These are phyloP conservation scores for Eudorcas thomsonii DNA, from an alignment of 2,113 vertebrate genomes.

Conservation along the genomic window DNA sequence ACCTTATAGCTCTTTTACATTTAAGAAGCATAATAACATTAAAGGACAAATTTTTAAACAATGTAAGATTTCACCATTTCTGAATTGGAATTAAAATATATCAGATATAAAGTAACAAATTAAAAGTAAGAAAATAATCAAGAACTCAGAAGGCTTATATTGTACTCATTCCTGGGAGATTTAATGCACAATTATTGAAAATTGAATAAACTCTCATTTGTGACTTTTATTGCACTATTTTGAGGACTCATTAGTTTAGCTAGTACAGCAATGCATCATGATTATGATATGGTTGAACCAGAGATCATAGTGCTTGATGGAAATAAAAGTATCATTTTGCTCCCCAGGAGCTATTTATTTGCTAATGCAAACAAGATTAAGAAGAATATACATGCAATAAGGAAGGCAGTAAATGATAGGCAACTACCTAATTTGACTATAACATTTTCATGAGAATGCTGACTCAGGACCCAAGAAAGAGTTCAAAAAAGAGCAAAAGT, in stretches of 20 bases:
- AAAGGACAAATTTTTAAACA: slow-evolving; percentile 39
- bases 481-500: not conserved
- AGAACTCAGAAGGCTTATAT: not conserved
- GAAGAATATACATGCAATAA: not conserved
- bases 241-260: slow-evolving; percentile 56
- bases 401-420: not conserved
- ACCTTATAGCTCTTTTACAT: slow-evolving; percentile 65
- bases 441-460: slow-evolving; percentile 12
- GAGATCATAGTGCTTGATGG: slow-evolving; percentile 36
- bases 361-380: slow-evolving; percentile 42
- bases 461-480: not conserved
- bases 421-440: not conserved
- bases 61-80: slow-evolving; percentile 29
- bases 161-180: slow-evolving; percentile 40
- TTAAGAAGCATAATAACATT: slow-evolving; percentile 55
- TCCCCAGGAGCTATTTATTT: slow-evolving; percentile 36
- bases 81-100: slow-evolving; percentile 57
- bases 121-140: slow-evolving; percentile 39
- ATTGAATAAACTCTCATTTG: slow-evolving; percentile 39
- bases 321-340: slow-evolving; percentile 39
- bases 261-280: not conserved
- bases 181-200: slow-evolving; percentile 58
- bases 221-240: slow-evolving; percentile 6
- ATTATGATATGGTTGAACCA: not conserved
- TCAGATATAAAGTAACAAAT: slow-evolving; percentile 31